Base-by-base conservation (phyloP, 2,797 vertebrate species). In the Smutsia gigantea region DNA sequence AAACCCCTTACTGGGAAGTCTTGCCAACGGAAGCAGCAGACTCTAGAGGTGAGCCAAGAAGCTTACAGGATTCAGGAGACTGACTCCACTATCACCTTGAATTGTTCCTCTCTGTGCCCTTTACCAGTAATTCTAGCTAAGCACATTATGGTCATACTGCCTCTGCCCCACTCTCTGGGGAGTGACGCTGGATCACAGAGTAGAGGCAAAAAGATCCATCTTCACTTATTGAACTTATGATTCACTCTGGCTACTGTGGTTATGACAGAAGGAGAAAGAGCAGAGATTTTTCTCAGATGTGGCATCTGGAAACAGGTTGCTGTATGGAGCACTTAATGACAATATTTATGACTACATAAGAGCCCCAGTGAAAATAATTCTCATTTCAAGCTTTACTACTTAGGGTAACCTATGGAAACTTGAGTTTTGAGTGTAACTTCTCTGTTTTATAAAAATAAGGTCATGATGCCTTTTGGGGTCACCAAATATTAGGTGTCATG, bases 11-110 rank as follows among this genome's bases (percentile, higher is more conserved):
- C 25, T 86, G 95, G 53, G 68, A 57, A 95, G 75, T 83, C 96
- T 77, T 98, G 95, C 79, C 98, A 98, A 98, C 75, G 97, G 95
- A n/a, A 57, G 57, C 77, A 94, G 87, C 89, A 95, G 86, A 92
- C 93, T 71, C 91, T 61, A 17, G 84, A 15, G 90, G 69, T 97
- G 95, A 95, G 95, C 91, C 97, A 98, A 97, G 98, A 98, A 83
- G 98, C 98, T 98, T 98, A 87, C 75, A 89, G 83, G 96, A 96
- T 57, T 19, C 75, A 34, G 98, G 90, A 97, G 74, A 97, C 98
- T 98, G 97, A 98, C 97, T 99, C 59, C 99, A 98, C 98, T 98
- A 97, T 99, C 98, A 99, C 98, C 98, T 98, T 99, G 99, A 98
- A 19, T 95, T 12, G 86, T 94, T 89, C 90, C 71, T 97, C 55